Percentiles rank a stretch among this genome's conserved stretches.
Evolutionary conservation across 2,888 invertebrate genomes (phyloP).

Genomic region (Abscondita cerata): DNA sequence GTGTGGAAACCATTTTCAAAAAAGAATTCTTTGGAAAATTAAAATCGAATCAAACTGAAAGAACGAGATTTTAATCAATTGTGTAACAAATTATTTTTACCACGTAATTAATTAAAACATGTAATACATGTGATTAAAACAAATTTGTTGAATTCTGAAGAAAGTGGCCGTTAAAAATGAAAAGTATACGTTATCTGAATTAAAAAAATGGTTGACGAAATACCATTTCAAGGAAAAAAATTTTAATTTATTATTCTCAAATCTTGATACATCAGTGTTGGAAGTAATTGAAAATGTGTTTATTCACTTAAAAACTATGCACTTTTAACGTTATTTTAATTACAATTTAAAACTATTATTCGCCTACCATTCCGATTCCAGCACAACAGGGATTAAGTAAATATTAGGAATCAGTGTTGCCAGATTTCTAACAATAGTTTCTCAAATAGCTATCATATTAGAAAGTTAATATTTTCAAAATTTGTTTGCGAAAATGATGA

Average conservation of each 20-base stretch:
- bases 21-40: conserved; percentile 2
- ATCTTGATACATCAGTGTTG: not conserved
- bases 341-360: conserved; percentile 1
- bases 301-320: not conserved
- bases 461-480: too few relatives aligned
- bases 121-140: not conserved
- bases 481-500: too few relatives aligned
- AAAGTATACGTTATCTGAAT: conserved; percentile 7
- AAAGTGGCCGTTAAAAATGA: conserved; percentile 5
- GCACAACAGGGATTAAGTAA: conserved; percentile 9
- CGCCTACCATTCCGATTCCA: conserved; percentile 8
- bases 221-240: conserved; percentile 4
- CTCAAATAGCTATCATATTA: too few relatives aligned
- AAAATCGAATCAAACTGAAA: not conserved
- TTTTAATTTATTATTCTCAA: not conserved
- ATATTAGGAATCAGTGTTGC: conserved; percentile 11
- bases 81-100: not conserved
- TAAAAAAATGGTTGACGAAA: conserved; percentile 9
- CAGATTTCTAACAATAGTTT: not conserved
- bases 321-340: not conserved
- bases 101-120: not conserved
- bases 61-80: not conserved
- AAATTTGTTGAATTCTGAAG: not conserved
- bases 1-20: conserved; percentile 63
- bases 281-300: not conserved